A percentile compares a stretch with the other conserved stretches of the same genome.
These are phyloP conservation scores for Phaethornis superciliosus DNA, from an alignment of 2,113 vertebrate genomes.

Conservation along the genomic window DNA sequence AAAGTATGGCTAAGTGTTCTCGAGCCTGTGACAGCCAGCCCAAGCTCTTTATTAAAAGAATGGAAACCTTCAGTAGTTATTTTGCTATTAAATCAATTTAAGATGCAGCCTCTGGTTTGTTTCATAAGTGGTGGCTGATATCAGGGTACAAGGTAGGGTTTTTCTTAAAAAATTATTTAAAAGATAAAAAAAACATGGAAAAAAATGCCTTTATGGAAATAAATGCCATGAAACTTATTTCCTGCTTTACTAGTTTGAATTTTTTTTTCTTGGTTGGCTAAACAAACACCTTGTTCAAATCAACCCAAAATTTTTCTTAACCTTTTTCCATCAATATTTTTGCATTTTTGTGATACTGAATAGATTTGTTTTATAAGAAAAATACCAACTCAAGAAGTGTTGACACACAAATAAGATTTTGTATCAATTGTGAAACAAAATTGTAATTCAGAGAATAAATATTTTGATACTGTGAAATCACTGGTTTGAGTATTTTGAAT, in stretches of 20 bases:
- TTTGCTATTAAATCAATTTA: neutral
- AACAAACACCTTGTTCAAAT: neutral
- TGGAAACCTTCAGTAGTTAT: neutral
- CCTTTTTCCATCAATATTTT: neutral
- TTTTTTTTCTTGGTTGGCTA: neutral
- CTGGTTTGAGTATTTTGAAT: neutral
- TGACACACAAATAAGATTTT: neutral
- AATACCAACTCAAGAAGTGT: neutral
- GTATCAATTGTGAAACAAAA: neutral
- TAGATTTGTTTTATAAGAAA: neutral
- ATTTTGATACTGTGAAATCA: neutral
- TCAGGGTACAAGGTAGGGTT: fast-evolving
- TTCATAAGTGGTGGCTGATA: neutral
- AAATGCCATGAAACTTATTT: neutral
- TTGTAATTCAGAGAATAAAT: neutral
- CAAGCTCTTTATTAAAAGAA: neutral
- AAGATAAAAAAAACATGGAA: neutral
- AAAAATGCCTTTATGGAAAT: neutral
- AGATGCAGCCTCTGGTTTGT: neutral
- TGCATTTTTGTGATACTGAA: neutral
- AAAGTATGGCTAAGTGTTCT: neutral
- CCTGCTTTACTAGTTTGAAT: neutral
- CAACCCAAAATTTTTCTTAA: neutral
- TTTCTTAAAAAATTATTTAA: neutral
- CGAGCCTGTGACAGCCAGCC: neutral